Evolutionary conservation across 2,797 vertebrate genomes (phyloP).

Genomic region (Hephaestus fuliginosus): DNA sequence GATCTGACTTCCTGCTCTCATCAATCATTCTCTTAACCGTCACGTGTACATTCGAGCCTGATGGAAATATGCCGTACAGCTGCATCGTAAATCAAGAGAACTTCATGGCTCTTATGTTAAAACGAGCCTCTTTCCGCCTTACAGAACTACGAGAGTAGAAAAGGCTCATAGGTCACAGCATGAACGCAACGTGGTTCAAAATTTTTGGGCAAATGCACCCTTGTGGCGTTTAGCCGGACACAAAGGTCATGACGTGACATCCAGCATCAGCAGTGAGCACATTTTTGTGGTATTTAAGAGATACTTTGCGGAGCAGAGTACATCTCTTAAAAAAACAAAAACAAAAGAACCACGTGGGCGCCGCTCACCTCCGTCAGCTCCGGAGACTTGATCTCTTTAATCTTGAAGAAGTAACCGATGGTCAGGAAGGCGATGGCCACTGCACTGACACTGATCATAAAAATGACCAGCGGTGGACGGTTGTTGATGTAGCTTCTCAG

Average conservation of each 20-base stretch:
- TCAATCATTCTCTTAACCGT: not conserved
- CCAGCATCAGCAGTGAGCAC: conserved; percentile 5
- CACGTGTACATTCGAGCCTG: not conserved
- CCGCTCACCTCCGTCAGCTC: conserved; percentile 92
- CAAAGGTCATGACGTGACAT: conserved; percentile 19
- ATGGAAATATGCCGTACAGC: not conserved
- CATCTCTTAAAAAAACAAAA: not conserved
- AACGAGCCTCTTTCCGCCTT: not conserved
- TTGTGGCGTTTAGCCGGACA: not conserved
- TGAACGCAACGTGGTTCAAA: not conserved
- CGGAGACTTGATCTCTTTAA: conserved; percentile 99
- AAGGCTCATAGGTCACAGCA: not conserved
- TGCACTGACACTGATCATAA: conserved; percentile 99
- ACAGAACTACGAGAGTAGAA: not conserved
- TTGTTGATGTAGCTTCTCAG: conserved; percentile 94
- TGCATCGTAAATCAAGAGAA: not conserved
- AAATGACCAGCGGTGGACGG: conserved; percentile 97
- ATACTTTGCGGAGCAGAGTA: not conserved
- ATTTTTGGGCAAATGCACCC: not conserved
- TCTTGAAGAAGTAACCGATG: conserved; percentile 99
- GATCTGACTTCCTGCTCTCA: not conserved
- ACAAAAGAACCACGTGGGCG: not conserved
- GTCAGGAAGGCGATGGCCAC: conserved; percentile 98
- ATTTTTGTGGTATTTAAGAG: not conserved
- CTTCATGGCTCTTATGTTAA: not conserved